These are phyloP conservation scores for Octopus bimaculoides DNA, from an alignment of 1,140 invertebrate genomes.

Conservation along the genomic window DNA sequence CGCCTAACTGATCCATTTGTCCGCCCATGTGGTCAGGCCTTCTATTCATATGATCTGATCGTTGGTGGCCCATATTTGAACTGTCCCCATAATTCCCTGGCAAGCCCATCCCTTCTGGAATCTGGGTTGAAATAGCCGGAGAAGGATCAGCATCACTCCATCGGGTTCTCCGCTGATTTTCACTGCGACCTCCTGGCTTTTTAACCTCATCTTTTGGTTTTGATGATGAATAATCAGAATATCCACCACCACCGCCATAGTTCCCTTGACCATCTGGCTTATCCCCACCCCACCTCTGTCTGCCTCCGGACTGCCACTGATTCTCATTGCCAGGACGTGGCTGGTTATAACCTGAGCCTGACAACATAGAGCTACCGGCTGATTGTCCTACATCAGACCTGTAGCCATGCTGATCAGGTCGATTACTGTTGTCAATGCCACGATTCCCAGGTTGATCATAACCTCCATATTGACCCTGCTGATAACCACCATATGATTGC, in stretches of 20 bases:
- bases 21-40: neutral
- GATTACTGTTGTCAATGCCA: neutral
- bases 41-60: neutral
- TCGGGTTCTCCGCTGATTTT: neutral
- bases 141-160: neutral
- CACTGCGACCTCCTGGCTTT: neutral
- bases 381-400: neutral
- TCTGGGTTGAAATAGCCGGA: neutral
- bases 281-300: slow-evolving; percentile 19
- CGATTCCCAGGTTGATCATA: neutral
- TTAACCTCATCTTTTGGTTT: slow-evolving; percentile 13
- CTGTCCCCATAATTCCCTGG: neutral
- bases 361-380: neutral
- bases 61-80: neutral
- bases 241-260: neutral
- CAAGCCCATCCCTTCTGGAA: neutral
- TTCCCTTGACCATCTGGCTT: neutral
- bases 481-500: neutral
- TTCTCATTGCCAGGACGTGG: neutral
- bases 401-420: neutral
- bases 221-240: slow-evolving; percentile 12
- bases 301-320: slow-evolving; percentile 12
- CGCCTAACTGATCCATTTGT: neutral
- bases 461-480: slow-evolving; percentile 8
- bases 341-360: neutral